These are phyloP conservation scores for Aspidiotus rigidus DNA, from an alignment of 2,888 invertebrate species.

Conservation along the genomic window DNA sequence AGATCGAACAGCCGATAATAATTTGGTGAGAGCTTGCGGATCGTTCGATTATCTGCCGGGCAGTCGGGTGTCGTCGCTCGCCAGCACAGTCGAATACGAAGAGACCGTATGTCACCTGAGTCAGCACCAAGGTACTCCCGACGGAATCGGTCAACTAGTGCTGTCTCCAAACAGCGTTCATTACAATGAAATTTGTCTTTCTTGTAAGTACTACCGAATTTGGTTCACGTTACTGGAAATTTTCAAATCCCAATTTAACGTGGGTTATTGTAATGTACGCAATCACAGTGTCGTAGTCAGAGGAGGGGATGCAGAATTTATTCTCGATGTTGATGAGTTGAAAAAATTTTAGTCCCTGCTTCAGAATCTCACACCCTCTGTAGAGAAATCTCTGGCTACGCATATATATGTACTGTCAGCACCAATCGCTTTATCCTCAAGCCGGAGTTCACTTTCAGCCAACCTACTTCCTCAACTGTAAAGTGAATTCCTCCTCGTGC, in stretches of 20 bases:
- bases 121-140: conserved; percentile 74
- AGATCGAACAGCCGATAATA: conserved; percentile 65
- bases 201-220: conserved; percentile 62
- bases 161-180: conserved; percentile 81
- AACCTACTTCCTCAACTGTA: too few relatives aligned
- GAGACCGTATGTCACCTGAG: conserved; percentile 81
- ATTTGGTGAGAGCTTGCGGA: conserved; percentile 72
- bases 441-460: too few relatives aligned
- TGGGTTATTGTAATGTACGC: neutral
- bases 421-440: too few relatives aligned
- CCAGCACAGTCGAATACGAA: conserved; percentile 72
- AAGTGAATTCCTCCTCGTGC: too few relatives aligned
- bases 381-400: too few relatives aligned
- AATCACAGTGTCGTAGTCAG: too few relatives aligned
- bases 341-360: too few relatives aligned
- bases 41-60: conserved; percentile 88
- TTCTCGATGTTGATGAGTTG: too few relatives aligned
- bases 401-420: too few relatives aligned
- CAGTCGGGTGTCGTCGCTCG: conserved; percentile 70
- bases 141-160: conserved; percentile 82
- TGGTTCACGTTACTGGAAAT: too few relatives aligned
- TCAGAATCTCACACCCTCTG: too few relatives aligned
- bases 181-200: conserved; percentile 79
- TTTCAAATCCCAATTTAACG: neutral
- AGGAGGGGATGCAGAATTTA: too few relatives aligned